Base-by-base conservation (phyloP, 2,797 vertebrate genomes). In the Eutrigla gurnardus region DNA sequence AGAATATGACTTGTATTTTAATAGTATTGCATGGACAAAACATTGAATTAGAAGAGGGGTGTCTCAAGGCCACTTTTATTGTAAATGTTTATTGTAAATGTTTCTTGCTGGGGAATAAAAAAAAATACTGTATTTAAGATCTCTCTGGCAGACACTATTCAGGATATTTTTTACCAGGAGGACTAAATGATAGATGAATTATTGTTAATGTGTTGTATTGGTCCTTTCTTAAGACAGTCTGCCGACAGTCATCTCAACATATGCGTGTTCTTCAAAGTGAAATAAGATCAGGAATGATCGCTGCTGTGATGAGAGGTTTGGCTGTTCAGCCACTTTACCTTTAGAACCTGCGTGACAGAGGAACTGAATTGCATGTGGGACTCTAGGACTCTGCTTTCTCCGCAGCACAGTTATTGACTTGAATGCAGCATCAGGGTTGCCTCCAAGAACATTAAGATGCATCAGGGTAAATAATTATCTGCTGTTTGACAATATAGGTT, bases 1-100 rank as follows among this genome's bases (percentile, higher is more conserved):
- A 88, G 75, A 91, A 81, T 79, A 77, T 61, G 68, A 83, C 55
- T 81, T 1, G 3, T 25, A 78, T 82, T 80, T 88, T 63, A 88
- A 84, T 75, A 69, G 78, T 59, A 70, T 25, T 35, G 43, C 11
- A 65, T 61, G 49, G 69, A 81, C 73, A 83, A 89, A 87, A 83
- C 71, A 70, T 8, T 69, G 70, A 64, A 82, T 77, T 77, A 65
- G 60, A 86, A 68, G 49, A 80, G 37, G 35, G 3, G 72, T 46
- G 36, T 82, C 57, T 86, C 87, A 92, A 90, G 89, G 86, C 10
- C 53, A 40, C 35, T 73, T n/a, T 25, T 32, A 25, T 25, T 25
- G 25, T 25, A n/a, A n/a, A n/a, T 37, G 68, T 70, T 68, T 18
- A 17, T 75, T 76, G 74, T 52, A 69, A 70, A 78, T 65, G n/a